A percentile compares a stretch with the other conserved stretches of the same genome.
phyloP scores from a whole-genome alignment of 2,113 vertebrate genomes.

The Burhinus oedicnemus region DNA sequence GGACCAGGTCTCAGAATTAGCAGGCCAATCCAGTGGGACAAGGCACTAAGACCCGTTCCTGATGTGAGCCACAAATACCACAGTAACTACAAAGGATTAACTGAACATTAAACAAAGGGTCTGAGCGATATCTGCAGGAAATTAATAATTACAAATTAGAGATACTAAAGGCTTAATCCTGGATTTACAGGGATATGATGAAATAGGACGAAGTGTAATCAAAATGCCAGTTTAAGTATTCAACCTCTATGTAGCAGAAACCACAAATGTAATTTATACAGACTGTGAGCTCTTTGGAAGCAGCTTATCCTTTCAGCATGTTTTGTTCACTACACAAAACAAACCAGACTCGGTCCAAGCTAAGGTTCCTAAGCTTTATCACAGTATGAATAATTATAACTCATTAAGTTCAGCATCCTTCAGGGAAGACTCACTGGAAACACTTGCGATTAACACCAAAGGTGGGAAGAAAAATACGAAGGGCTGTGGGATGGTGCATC shows the following conservation, averaged over 20 bases:
- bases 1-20: background rate
- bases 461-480: background rate
- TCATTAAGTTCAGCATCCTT: background rate
- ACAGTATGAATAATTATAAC: background rate
- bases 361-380: background rate
- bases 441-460: background rate
- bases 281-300: background rate
- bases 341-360: background rate
- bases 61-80: background rate
- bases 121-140: background rate
- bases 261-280: background rate
- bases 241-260: background rate
- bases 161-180: slow-evolving; percentile 10
- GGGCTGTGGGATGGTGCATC: background rate
- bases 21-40: background rate
- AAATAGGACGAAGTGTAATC: background rate
- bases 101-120: background rate
- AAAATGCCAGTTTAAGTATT: background rate
- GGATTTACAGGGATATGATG: background rate
- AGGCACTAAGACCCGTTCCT: background rate
- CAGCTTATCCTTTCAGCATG: background rate
- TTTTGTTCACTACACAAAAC: background rate
- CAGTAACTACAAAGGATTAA: background rate
- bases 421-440: background rate
- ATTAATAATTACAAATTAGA: slow-evolving; percentile 48